phyloP scores from a whole-genome alignment of 2,113 vertebrate genomes.

The Antechinus stuartii region DNA sequence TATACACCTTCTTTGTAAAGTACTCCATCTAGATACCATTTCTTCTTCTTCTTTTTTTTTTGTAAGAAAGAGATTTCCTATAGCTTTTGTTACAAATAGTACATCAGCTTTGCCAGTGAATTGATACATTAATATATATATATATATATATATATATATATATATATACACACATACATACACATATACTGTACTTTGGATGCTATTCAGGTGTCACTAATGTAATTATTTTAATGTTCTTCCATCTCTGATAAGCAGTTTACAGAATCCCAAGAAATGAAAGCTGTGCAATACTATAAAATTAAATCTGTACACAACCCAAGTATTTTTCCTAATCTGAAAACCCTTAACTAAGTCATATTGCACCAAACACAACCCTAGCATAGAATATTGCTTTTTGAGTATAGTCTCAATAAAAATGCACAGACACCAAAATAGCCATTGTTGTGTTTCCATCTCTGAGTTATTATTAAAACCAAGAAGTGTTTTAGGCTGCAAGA shows the following conservation, averaged over 20 bases:
- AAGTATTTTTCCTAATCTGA: neutral
- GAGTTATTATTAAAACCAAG: conserved; percentile 63
- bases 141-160: no score
- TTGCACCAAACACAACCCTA: neutral
- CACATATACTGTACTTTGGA: neutral
- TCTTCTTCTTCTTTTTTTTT: no score
- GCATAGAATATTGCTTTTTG: conserved; percentile 50
- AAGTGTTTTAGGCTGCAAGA: conserved; percentile 42
- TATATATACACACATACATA: no score
- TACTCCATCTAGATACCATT: neutral
- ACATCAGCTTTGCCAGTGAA: neutral
- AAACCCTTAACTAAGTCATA: conserved; percentile 33
- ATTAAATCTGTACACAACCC: conserved; percentile 16
- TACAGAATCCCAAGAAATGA: conserved; percentile 1
- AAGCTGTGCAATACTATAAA: conserved; percentile 16
- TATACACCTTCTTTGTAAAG: neutral
- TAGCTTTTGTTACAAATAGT: neutral
- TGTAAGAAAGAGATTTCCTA: neutral
- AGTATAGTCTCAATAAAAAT: conserved; percentile 44
- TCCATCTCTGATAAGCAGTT: conserved; percentile 5
- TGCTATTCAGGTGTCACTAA: neutral
- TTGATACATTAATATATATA: neutral
- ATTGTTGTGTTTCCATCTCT: conserved; percentile 14
- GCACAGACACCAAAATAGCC: conserved; percentile 29
- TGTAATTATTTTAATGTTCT: neutral